A percentile compares a stretch with the other conserved stretches of the same genome.
Evolutionary conservation across 2,797 vertebrate genomes (phyloP).

Genomic region (Somateria mollissima): DNA sequence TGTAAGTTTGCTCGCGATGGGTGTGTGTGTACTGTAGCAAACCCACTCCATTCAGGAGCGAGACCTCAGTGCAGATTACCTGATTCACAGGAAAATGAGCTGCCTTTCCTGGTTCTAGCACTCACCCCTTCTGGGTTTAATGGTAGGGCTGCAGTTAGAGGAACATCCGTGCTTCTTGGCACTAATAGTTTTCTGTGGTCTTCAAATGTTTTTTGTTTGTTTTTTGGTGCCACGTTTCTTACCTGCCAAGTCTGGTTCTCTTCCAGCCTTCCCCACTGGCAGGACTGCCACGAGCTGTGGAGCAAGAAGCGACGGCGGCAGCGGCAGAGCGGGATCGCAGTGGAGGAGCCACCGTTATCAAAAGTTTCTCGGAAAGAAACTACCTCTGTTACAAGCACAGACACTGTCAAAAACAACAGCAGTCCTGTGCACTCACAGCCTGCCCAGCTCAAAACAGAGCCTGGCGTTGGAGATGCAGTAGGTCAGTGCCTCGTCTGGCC

Average conservation of each 20-base stretch:
- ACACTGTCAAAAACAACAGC: conserved; percentile 87
- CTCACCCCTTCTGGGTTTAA: not conserved
- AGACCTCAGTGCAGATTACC: not conserved
- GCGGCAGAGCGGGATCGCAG: conserved; percentile 87
- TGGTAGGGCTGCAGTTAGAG: not conserved
- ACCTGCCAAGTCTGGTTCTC: conserved; percentile 5
- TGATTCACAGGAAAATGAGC: accelerated
- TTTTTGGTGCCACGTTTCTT: not conserved
- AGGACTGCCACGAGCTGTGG: conserved; percentile 98
- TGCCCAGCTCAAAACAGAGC: conserved; percentile 76
- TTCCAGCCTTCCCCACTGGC: conserved; percentile 93
- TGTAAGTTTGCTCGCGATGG: not conserved
- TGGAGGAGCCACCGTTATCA: conserved; percentile 88
- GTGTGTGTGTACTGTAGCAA: not conserved
- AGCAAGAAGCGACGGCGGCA: conserved; percentile 96
- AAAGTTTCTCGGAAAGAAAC: conserved; percentile 92
- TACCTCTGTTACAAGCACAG: conserved; percentile 83
- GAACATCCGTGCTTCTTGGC: accelerated
- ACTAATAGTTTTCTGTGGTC: not conserved
- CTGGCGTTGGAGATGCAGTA: conserved; percentile 76
- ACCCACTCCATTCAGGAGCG: not conserved
- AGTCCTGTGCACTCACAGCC: conserved; percentile 83
- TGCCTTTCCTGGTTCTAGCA: not conserved
- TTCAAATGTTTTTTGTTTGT: not conserved
- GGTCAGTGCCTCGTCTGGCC: conserved; percentile 69